Base-by-base conservation (phyloP, 2,797 vertebrate species). In the Borostomias antarcticus region DNA sequence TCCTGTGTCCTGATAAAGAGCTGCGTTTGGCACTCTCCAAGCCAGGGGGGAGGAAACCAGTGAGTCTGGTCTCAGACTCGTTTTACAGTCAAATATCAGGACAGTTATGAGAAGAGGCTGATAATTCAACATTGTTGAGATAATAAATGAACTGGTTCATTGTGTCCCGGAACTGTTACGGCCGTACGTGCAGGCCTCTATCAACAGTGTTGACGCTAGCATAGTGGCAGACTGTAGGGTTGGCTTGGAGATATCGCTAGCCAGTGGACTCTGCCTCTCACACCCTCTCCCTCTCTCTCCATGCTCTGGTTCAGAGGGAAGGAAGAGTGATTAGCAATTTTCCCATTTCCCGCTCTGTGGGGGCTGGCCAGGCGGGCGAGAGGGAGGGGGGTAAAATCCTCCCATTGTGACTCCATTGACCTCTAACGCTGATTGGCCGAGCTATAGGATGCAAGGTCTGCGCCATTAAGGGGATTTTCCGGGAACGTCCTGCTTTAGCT, bases 361-460 rank as follows among this genome's bases (percentile, higher is more conserved):
- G 73, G 64, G 68, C 75, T 77, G 4, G 25, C 56, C 71, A 70
- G 75, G 75, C 78, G 81, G 82, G 69, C 63, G 11, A 13, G 53
- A 66, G 70, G 45, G 64, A 72, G 63, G 35, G 35, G 1, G n/a
- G 73, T 70, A 73, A 64, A 43, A 68, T 64, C 77, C 71, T 66
- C 59, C 69, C 76, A 72, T 56, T 74, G 77, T 68, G 61, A 73
- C 76, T 81, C 77, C 73, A 68, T 29, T 89, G 86, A 85, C 83
- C 85, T 75, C 73, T n/a, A 81, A 86, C 82, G 68, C 83, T 86
- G 78, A 87, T 84, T 85, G 84, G 82, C 75, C 63, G 70, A 83
- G 59, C 78, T 65, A 58, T 33, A 64, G 66, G 68, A 80, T 81
- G 66, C 37, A 5, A 47, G 6, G 51, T 73, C 77, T 76, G 60